phyloP scores from a whole-genome alignment of 2,888 invertebrate genomes.

The Tinea semifulvella region DNA sequence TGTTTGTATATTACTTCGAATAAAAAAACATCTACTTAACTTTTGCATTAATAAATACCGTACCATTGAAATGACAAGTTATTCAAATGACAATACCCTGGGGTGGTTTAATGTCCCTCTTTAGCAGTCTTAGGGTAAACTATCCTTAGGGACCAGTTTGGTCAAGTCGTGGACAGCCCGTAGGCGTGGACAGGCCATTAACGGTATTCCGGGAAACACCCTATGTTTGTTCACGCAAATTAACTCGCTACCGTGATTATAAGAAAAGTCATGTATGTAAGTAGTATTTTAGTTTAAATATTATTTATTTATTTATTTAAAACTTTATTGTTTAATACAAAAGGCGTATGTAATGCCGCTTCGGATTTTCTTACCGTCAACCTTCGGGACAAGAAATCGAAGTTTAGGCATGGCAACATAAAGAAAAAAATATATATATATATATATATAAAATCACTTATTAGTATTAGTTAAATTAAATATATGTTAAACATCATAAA shows the following conservation, averaged over 20 bases:
- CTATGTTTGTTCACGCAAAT: constrained; percentile 59
- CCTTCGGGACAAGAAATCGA: no score
- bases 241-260: constrained; percentile 29
- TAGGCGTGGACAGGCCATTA: constrained; percentile 53
- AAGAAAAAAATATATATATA: no score
- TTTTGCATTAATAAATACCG: neutral
- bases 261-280: constrained; percentile 26
- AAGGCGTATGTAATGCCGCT: no score
- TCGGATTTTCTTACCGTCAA: no score
- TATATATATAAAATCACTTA: no score
- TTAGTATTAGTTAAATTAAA: no score
- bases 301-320: neutral
- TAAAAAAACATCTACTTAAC: neutral
- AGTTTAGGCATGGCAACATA: no score
- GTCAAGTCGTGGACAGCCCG: constrained; percentile 51
- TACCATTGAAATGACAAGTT: constrained; percentile 56
- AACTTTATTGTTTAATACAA: no score
- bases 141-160: constrained; percentile 31
- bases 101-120: constrained; percentile 55
- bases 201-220: constrained; percentile 39
- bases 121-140: constrained; percentile 61
- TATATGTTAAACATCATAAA: no score
- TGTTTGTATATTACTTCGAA: no score
- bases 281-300: neutral
- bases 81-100: constrained; percentile 55